Evolutionary conservation across 35 echinoderm and acorn worm genomes (phyloP).

Genomic region (Lytechinus pictus): DNA sequence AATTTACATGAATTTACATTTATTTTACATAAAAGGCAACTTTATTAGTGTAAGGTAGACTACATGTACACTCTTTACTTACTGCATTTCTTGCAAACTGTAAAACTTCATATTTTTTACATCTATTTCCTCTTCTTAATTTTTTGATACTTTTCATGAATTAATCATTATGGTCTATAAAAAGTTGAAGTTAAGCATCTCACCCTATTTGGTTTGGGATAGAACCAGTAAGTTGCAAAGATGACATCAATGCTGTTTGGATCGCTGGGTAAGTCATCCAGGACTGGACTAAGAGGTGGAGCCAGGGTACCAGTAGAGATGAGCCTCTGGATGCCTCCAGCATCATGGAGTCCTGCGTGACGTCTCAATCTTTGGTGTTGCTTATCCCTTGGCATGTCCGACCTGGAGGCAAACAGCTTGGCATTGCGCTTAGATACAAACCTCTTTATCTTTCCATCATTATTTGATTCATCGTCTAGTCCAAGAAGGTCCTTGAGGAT

Average conservation of each 20-base stretch:
- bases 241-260: slow-evolving; percentile 81
- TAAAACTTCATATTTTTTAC: too few relatives aligned
- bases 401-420: not conserved
- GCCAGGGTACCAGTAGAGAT: slow-evolving; percentile 84
- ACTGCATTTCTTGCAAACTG: too few relatives aligned
- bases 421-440: not conserved
- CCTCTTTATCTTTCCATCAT: not conserved
- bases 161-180: too few relatives aligned
- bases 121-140: too few relatives aligned
- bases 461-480: not conserved
- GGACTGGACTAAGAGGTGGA: slow-evolving; percentile 49
- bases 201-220: slow-evolving; percentile 74
- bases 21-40: too few relatives aligned
- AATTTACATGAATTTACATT: too few relatives aligned
- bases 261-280: slow-evolving; percentile 39
- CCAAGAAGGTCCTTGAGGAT: not conserved
- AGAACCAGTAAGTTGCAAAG: slow-evolving; percentile 95
- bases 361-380: slow-evolving; percentile 36
- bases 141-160: too few relatives aligned
- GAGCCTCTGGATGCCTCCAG: slow-evolving; percentile 76
- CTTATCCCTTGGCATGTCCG: not conserved
- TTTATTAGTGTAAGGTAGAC: too few relatives aligned
- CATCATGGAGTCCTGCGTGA: slow-evolving; percentile 85
- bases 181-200: not conserved
- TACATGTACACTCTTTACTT: too few relatives aligned